Conservation (phyloP, 2,797 vertebrate genomes). For the Silurus lanzhouensis region DNA sequence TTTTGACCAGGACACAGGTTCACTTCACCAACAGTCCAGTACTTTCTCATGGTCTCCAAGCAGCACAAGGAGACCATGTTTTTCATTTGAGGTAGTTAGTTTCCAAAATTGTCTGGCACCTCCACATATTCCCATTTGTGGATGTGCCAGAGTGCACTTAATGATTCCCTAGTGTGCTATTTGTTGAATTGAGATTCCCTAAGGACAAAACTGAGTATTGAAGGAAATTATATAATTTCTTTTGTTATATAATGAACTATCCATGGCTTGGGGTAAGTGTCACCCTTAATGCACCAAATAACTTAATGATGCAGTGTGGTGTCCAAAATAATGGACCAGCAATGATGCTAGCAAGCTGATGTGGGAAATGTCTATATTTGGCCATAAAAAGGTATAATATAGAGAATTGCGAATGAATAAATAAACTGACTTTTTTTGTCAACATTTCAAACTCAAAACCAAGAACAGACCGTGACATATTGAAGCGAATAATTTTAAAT, state of each 20-base stretch:
- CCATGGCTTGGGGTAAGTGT: not conserved
- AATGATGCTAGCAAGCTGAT: not conserved
- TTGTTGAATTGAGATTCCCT: not conserved
- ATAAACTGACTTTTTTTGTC: not conserved
- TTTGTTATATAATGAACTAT: not conserved
- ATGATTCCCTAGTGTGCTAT: not conserved
- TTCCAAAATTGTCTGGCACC: not conserved
- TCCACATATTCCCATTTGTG: not conserved
- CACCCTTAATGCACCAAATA: not conserved
- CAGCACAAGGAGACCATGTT: not conserved
- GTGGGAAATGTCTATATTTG: not conserved
- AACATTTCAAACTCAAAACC: not conserved
- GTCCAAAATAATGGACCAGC: not conserved
- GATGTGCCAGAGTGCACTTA: not conserved
- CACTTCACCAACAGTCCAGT: conserved; percentile 18
- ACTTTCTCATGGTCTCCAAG: conserved; percentile 23
- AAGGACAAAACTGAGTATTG: not conserved
- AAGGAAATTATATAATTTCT: not conserved
- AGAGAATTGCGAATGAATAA: not conserved
- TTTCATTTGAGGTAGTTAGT: not conserved
- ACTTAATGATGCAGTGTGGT: not conserved
- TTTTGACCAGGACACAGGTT: conserved; percentile 5
- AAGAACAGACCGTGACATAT: not conserved
- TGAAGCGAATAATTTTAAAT: not conserved
- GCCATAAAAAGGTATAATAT: not conserved